Evolutionary conservation across 2,888 invertebrate species (phyloP).

Genomic region (Heteropelma amictum): DNA sequence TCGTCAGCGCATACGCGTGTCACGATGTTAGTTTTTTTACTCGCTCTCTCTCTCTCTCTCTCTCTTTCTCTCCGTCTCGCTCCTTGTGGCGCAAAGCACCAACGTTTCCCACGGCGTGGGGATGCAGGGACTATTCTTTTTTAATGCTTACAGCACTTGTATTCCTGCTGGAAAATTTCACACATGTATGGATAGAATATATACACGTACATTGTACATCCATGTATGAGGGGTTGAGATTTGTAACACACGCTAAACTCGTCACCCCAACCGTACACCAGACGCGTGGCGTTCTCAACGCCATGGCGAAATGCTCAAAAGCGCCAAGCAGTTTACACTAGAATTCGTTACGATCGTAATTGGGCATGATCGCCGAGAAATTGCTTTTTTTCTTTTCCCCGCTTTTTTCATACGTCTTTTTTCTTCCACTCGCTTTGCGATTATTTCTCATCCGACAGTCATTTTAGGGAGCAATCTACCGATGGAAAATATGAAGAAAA

Average conservation of each 20-base stretch:
- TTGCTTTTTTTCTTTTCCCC: slow-evolving; percentile 56
- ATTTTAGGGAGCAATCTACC: slow-evolving; percentile 21
- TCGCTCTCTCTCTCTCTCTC: slow-evolving; percentile 46
- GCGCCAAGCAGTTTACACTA: slow-evolving; percentile 50
- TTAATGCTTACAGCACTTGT: slow-evolving; percentile 47
- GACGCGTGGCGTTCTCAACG: slow-evolving; percentile 64
- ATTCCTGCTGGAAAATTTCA: slow-evolving; percentile 2
- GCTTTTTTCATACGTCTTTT: slow-evolving; percentile 30
- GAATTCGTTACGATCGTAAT: slow-evolving; percentile 74
- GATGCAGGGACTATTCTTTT: slow-evolving; percentile 30
- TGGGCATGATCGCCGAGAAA: slow-evolving; percentile 73
- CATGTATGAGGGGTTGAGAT: slow-evolving; percentile 61
- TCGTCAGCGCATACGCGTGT: slow-evolving; percentile 54
- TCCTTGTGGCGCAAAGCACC: slow-evolving; percentile 57
- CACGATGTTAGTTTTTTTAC: slow-evolving; percentile 54
- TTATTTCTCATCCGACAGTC: slow-evolving; percentile 32
- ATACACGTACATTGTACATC: not conserved
- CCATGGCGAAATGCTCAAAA: slow-evolving; percentile 38
- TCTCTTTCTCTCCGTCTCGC: too few species aligned
- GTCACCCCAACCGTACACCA: slow-evolving; percentile 58
- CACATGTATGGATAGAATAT: not conserved
- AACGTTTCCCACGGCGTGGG: slow-evolving; percentile 70
- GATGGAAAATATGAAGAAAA: too few species aligned
- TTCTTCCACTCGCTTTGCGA: slow-evolving; percentile 30
- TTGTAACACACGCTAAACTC: slow-evolving; percentile 62